Base-by-base conservation (phyloP, 2,113 vertebrate genomes). In the Apeltes quadracus region DNA sequence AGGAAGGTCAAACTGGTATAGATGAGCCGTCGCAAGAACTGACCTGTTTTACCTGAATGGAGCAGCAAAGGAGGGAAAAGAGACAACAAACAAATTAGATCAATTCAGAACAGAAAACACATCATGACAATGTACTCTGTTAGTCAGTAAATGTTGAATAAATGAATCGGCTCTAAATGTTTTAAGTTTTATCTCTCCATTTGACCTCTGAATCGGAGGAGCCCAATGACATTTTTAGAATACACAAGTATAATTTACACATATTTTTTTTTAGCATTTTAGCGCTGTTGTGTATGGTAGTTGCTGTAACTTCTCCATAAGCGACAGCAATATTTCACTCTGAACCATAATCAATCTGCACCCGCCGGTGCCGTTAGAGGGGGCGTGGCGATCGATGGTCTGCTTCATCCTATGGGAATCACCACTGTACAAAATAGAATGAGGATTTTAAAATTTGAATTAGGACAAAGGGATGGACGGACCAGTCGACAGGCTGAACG, bases 1-100 rank as follows among this genome's bases (percentile, higher is more conserved):
- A 95, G 67, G 66, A 95, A 90, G n/a, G 74, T 86, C 63, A 93
- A 29, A 75, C 93, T 91, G 4, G 87, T 92, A 36, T 78, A 92
- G 83, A 81, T 62, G 62, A 92, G 75, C 0, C 78, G 3, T 39
- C 56, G 27, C n/a, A 95, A 72, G 61, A 94, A 90, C 38, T 67
- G 71, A 34, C 90, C 87, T 0, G 91, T 93, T 63, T 81, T 91
- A 59, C 90, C 94, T 93, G 55, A 23, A 67, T 2, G 77, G 6
- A 64, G 16, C 41, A 62, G 58, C 34, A 86, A 69, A 50, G 43
- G 58, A 66, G 5, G 51, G 13, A 66, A 54, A 46, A 15, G 59
- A 55, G 13, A 62, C 2, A 50, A 32, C 20, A 29, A 54, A 39
- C 18, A 11, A 39, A 20, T 55, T 27, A 23, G 0, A 61, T 15